Conservation (phyloP, 2,113 vertebrate species). For the Phrynosoma platyrhinos region DNA sequence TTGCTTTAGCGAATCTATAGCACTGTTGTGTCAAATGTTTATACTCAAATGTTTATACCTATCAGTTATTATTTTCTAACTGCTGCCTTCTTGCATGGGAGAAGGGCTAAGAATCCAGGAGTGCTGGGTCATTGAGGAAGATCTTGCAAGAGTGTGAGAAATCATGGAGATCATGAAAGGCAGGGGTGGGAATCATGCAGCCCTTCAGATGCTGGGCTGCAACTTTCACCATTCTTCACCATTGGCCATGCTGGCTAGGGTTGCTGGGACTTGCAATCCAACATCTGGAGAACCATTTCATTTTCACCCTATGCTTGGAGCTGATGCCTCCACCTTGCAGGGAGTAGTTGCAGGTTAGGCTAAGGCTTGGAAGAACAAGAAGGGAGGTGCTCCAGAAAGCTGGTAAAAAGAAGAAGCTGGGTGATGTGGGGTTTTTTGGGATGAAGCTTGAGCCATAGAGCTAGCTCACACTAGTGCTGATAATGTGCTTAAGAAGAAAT, state of each 20-base stretch:
- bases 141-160: not conserved
- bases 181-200: not conserved
- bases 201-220: no score
- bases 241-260: no score
- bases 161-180: not conserved
- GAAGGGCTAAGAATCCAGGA: not conserved
- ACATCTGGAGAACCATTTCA: not conserved
- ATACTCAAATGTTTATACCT: not conserved
- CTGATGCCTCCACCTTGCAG: not conserved
- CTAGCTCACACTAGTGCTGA: no score
- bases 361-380: not conserved
- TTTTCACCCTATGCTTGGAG: not conserved
- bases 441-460: not conserved
- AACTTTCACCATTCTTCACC: no score
- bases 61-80: not conserved
- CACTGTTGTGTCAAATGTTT: not conserved
- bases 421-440: not conserved
- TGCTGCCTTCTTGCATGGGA: not conserved
- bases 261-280: no score
- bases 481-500: not conserved
- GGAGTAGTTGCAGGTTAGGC: no score
- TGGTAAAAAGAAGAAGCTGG: not conserved
- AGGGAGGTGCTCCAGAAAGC: not conserved
- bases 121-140: not conserved
- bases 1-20: not conserved